Base-by-base conservation (phyloP, 2,113 vertebrate species). In the Chloropsis cyanopogon region DNA sequence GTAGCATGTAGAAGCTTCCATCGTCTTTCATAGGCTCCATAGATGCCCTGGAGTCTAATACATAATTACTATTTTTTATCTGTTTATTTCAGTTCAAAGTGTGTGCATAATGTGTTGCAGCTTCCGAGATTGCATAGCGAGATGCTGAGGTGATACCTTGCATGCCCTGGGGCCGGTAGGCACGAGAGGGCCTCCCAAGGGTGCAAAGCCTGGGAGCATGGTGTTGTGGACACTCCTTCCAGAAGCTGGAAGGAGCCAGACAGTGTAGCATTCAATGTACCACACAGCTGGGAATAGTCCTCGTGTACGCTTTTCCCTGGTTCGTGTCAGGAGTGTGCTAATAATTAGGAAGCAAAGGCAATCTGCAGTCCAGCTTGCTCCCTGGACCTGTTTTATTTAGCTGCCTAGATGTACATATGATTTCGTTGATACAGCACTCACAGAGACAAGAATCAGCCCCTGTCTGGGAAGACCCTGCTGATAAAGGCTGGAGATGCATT, bases 331-430 rank as follows among this genome's bases (percentile, higher is more conserved):
- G 61, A 91, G 60, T 41, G 69, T 95, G 94, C 80, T 86, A 90
- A 65, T 61, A 80, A 96, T 95, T 78, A 95, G 80, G 86, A 65
- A 91, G 86, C 56, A 90, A 82, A 90, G 46, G 60, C 92, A 93
- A 91, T 93, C 83, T 95, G 88, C 63, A 71, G 88, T 96, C 88
- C 96, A 96, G 91, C 94, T 95, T 94, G 86, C 80, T 88, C 92
- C 79, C 88, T 60, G 71, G 90, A 71, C 80, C 63, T 44, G 42
- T 59, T 95, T 92, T 78, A 83, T 80, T 92, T 73, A 88, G 91
- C 86, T 1, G 52, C 56, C 69, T 88, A 75, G 81, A 84, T 21
- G 57, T 71, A 82, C 77, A 65, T 52, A 50, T 64, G 93, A 95
- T 95, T 96, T 92, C 24, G 4, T 66, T 80, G 87, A 94, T 69